Evolutionary conservation across 2,888 invertebrate species (phyloP), one percentile per base, ranked within the genome.

Genomic region (Chaetogeoica ovagalla): DNA sequence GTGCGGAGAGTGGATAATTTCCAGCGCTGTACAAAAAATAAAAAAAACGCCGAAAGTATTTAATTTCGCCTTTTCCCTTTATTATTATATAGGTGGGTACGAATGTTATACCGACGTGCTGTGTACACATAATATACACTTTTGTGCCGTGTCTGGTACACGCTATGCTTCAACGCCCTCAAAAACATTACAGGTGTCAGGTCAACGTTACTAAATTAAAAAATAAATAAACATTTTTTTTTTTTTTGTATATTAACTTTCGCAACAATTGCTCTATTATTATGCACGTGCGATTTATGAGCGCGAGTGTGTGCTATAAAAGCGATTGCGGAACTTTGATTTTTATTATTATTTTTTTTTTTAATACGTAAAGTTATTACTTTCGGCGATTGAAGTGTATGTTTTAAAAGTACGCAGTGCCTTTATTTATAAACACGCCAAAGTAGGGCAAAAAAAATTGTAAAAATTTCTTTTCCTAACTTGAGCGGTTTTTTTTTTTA

Each of bases 111-210:
- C 30, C 19, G n/a, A n/a, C n/a, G 17, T 23, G 6, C 21, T 43
- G 43, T 43, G 7, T 43, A 9, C 43, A 9, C 8, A 9, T 43
- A 55, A 11, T 57, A 68, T 57, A 70, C 19, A 55, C 19, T 9
- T 19, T 55, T 23, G 13, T 23, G 13, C 57, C 59, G 59, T 68
- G 68, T 76, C 75, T 76, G 68, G 68, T 48, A 66, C 75, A 76
- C 68, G 66, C 75, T 66, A 76, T 66, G 30, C 75, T 66, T 59
- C 19, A n/a, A 75, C 66, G 57, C 23, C 13, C 60, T 60, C 60
- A 55, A 55, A 72, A 76, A 68, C 48, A 76, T 76, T 76, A 76
- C 75, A 76, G 75, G 75, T 76, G 75, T 76, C 75, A 68, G 75
- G 75, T 76, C 66, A 76, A 68, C 75, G 75, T 30, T 30, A 30